These are phyloP conservation scores for Globodera ellingtonae DNA, from an alignment of 1,140 invertebrate species.

Conservation along the genomic window DNA sequence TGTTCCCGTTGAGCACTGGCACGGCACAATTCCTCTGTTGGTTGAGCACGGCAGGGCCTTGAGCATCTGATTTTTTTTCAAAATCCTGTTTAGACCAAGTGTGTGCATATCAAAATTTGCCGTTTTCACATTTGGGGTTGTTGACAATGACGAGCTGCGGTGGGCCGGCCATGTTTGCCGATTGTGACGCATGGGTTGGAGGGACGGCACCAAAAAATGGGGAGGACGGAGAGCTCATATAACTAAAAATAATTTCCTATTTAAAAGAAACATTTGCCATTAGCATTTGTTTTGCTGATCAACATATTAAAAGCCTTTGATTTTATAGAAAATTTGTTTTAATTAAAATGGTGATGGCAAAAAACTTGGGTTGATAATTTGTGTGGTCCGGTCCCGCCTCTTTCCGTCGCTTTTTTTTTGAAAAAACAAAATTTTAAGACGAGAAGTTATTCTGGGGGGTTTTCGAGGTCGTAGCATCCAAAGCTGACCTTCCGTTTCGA, in stretches of 20 bases:
- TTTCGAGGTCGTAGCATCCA: background rate
- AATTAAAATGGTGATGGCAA: background rate
- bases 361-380: background rate
- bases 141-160: conserved; percentile 21
- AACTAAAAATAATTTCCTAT: conserved; percentile 12
- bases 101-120: background rate
- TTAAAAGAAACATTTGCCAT: background rate
- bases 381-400: background rate
- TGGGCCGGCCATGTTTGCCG: background rate
- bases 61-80: conserved; percentile 15
- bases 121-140: conserved; percentile 18
- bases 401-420: background rate
- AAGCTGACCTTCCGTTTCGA: background rate
- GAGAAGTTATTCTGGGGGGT: background rate
- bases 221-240: conserved; percentile 50
- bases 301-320: too few relatives aligned
- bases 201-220: conserved; percentile 2
- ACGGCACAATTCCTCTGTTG: background rate
- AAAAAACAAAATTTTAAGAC: background rate
- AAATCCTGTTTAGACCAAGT: background rate
- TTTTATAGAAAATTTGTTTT: background rate
- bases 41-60: conserved; percentile 1
- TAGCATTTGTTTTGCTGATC: too few relatives aligned
- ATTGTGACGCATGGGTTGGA: background rate
- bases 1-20: conserved; percentile 1